Evolutionary conservation across 1,140 invertebrate genomes (phyloP).

Genomic region (Ditylenchus dipsaci): DNA sequence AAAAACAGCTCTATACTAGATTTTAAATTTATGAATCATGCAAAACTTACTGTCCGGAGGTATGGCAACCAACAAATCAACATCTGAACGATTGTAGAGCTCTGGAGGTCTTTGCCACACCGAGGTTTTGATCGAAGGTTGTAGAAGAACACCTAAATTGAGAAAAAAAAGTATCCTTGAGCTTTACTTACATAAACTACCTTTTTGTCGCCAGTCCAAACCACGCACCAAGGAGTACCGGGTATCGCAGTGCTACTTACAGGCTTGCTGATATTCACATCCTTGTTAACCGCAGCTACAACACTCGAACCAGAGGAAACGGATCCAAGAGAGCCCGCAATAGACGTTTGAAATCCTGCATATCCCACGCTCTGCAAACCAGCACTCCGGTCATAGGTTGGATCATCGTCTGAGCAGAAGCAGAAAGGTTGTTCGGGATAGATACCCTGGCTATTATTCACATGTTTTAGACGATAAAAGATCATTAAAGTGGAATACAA

Average conservation of each 20-base stretch:
- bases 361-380: slow-evolving; percentile 53
- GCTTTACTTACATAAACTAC: too few relatives aligned
- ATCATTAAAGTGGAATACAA: slow-evolving; percentile 33
- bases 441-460: background rate
- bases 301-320: slow-evolving; percentile 56
- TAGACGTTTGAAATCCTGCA: slow-evolving; percentile 51
- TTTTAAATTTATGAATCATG: too few relatives aligned
- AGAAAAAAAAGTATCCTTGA: too few relatives aligned
- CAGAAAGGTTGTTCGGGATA: background rate
- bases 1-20: too few relatives aligned
- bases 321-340: slow-evolving; percentile 59
- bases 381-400: slow-evolving; percentile 45
- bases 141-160: slow-evolving; percentile 72
- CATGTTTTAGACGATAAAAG: too few relatives aligned
- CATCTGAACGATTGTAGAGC: slow-evolving; percentile 64
- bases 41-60: slow-evolving; percentile 31
- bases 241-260: slow-evolving; percentile 89
- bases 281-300: slow-evolving; percentile 43
- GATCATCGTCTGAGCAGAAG: background rate
- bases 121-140: slow-evolving; percentile 80
- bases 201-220: slow-evolving; percentile 32
- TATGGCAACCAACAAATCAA: slow-evolving; percentile 52
- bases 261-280: slow-evolving; percentile 67
- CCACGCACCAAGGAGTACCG: slow-evolving; percentile 83
- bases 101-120: slow-evolving; percentile 95